Percentiles rank a stretch among this genome's conserved stretches.
These are phyloP conservation scores for Dromaius novaehollandiae DNA, from an alignment of 2,113 vertebrate species.

Conservation along the genomic window DNA sequence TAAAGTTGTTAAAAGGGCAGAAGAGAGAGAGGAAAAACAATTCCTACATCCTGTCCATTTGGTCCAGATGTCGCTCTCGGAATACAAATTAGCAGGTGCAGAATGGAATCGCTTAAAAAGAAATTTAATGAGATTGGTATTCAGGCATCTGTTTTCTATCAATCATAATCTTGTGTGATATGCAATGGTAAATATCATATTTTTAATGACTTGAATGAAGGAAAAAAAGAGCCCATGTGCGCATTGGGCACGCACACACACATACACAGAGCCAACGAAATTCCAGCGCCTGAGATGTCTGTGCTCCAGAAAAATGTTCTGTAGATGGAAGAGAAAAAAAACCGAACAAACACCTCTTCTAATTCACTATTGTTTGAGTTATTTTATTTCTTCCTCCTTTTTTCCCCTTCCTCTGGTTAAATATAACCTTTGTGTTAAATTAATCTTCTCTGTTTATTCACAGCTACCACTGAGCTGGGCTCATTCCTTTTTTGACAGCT, in stretches of 20 bases:
- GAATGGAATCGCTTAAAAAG: conserved; percentile 59
- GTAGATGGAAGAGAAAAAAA: conserved; percentile 23
- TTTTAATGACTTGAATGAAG: conserved; percentile 19
- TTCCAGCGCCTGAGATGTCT: conserved; percentile 7
- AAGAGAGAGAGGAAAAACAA: conserved; percentile 28
- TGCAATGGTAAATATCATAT: conserved; percentile 46
- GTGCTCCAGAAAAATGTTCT: background rate
- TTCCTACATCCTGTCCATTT: conserved; percentile 36
- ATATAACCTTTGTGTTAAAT: conserved; percentile 62
- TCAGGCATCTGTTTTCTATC: conserved; percentile 67
- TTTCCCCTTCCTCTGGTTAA: conserved; percentile 28
- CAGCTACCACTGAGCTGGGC: background rate
- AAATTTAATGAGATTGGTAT: conserved; percentile 56
- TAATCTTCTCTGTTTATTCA: conserved; percentile 65
- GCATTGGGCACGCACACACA: background rate
- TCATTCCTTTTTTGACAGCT: background rate
- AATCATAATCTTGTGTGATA: conserved; percentile 46
- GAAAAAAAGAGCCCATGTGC: background rate
- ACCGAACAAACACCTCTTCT: conserved; percentile 1
- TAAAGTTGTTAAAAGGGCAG: conserved; percentile 58
- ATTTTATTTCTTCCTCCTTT: background rate
- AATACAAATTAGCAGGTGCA: conserved; percentile 19
- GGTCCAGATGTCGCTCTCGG: conserved; percentile 49
- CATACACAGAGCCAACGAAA: background rate
- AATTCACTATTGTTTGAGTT: conserved; percentile 1